Evolutionary conservation across 2,113 vertebrate genomes (phyloP), one percentile per base, ranked within the genome.

Genomic region (Asarcornis scutulata): DNA sequence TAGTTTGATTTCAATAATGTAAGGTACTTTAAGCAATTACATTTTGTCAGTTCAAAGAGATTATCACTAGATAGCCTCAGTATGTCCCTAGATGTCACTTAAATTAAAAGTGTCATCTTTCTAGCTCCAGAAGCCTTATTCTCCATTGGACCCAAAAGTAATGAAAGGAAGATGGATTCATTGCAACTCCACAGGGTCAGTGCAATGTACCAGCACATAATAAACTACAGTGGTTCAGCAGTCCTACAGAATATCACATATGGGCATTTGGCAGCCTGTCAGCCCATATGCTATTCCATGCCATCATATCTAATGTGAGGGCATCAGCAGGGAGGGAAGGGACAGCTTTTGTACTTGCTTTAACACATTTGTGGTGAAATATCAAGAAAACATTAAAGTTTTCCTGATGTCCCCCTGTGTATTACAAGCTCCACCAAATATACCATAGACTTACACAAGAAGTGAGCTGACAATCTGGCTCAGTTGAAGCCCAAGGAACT

Each of bases 281-380:
- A 50, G 31, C 18, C 55, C 6, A 0, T 15, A 8, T 36, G 44
- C n/a, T 59, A 11, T 9, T 25, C 21, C 17, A 36, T 22, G 32
- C 31, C 14, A 13, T 8, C 32, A 6, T 2, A 22, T 29, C 17
- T 53, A n/a, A 4, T 6, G 27, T 4, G 23, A 2, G 4, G 11
- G 8, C 16, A 36, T 21, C 42, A 34, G 38, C 4, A 44, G 38
- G 53, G 25, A 53, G 40, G 25, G 34, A 71, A 63, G 50, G 32
- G 4, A 1, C 6, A n/a, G 20, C 36, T 76, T 55, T 66, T 34
- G 23, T 53, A 26, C 50, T 34, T 60, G 36, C 46, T 4, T 1
- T 46, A 53, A 34, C 10, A 1, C 13, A 40, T 32, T 7, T 3
- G 13, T 7, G 15, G 29, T 34, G 17, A 80, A 69, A 22, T 27